A percentile compares a stretch with the other conserved stretches of the same genome.
Evolutionary conservation across 2,797 vertebrate species (phyloP).

Genomic region (Alosa sapidissima): DNA sequence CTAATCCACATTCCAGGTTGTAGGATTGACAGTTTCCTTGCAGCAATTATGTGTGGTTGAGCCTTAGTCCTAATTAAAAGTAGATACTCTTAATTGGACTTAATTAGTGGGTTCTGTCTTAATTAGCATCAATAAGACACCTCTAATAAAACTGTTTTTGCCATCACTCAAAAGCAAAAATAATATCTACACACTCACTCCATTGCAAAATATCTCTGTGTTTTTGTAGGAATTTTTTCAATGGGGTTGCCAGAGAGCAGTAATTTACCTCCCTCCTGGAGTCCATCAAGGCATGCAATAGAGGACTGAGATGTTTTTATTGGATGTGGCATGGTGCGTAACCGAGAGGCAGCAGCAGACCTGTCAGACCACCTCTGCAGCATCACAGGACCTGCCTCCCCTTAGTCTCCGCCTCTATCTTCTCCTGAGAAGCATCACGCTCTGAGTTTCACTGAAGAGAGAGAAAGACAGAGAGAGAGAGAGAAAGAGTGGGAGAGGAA

Average conservation of each 20-base stretch:
- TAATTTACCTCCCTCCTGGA: neutral
- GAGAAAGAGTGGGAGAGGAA: too few relatives aligned
- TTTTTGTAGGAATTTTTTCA: neutral
- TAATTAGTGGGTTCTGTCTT: neutral
- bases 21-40: neutral
- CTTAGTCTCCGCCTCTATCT: neutral
- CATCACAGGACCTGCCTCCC: neutral
- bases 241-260: neutral
- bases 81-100: neutral
- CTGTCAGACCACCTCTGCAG: neutral
- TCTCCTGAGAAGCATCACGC: neutral
- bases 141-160: too few relatives aligned
- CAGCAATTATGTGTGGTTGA: neutral
- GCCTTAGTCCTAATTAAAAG: neutral
- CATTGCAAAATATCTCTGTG: neutral
- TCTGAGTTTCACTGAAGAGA: neutral
- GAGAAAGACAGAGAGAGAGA: neutral
- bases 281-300: constrained; percentile 1
- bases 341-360: neutral
- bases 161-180: too few relatives aligned
- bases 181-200: neutral
- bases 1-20: neutral
- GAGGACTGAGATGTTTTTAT: neutral
- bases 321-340: neutral
- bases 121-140: neutral